phyloP scores from a whole-genome alignment of 2,888 invertebrate genomes.

The Apoda limacodes region DNA sequence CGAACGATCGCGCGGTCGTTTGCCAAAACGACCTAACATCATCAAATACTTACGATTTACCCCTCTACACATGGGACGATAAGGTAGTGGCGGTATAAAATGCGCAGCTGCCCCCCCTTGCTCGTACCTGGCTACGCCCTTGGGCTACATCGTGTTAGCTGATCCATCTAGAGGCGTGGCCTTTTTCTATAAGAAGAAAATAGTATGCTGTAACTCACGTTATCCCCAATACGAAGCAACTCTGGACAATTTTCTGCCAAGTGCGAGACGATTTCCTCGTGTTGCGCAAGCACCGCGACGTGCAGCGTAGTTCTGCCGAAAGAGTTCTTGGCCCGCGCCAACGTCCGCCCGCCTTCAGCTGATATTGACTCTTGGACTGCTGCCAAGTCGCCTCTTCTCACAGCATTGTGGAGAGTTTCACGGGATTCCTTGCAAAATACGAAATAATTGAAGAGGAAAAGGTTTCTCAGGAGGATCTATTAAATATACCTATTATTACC shows the following conservation, averaged over 20 bases:
- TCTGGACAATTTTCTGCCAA: constrained; percentile 80
- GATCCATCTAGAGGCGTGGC: too few relatives aligned
- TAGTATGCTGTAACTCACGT: constrained; percentile 82
- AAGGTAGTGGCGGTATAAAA: too few relatives aligned
- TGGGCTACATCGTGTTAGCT: too few relatives aligned
- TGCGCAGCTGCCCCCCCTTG: too few relatives aligned
- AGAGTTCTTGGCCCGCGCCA: constrained; percentile 69
- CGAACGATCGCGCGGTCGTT: too few relatives aligned
- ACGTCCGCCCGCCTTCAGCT: constrained; percentile 56
- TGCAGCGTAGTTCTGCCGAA: constrained; percentile 85
- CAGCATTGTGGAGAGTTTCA: constrained; percentile 80
- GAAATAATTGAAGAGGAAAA: neutral
- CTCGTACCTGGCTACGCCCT: too few relatives aligned
- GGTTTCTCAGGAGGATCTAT: too few relatives aligned
- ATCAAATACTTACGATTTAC: too few relatives aligned
- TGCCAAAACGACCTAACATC: too few relatives aligned
- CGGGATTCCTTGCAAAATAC: constrained; percentile 82
- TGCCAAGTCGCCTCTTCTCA: constrained; percentile 70
- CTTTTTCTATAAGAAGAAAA: neutral
- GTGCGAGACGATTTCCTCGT: constrained; percentile 83
- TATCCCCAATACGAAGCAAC: constrained; percentile 82
- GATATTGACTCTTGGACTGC: constrained; percentile 69
- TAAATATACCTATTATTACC: too few relatives aligned
- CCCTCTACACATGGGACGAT: too few relatives aligned
- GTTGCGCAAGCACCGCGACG: constrained; percentile 86